Conservation (phyloP, 1,140 invertebrate species). For the Nasonia vitripennis region DNA sequence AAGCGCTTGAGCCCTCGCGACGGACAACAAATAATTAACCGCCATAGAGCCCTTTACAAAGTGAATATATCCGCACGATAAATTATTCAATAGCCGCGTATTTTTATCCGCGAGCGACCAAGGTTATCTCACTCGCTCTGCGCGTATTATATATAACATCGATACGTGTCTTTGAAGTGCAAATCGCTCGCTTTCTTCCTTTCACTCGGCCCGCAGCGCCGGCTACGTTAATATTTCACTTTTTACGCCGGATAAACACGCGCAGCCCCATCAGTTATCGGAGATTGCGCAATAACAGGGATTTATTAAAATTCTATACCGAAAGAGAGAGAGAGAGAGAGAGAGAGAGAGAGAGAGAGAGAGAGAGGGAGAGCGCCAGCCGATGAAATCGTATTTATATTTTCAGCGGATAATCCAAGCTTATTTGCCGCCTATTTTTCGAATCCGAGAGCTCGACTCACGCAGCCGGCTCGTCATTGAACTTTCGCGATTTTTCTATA, state of each 20-base stretch:
- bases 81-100: background rate
- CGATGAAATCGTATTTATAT: background rate
- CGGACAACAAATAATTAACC: background rate
- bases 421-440: background rate
- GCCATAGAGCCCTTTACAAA: no score
- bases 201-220: background rate
- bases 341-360: no score
- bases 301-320: background rate
- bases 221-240: background rate
- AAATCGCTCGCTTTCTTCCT: background rate
- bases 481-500: background rate
- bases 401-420: background rate
- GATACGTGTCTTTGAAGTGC: background rate
- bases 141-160: background rate
- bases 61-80: background rate
- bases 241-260: background rate
- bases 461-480: background rate
- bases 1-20: background rate
- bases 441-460: background rate
- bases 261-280: background rate
- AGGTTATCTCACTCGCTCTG: no score
- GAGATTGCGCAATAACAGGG: background rate
- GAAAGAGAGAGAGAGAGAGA: no score
- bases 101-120: no score
- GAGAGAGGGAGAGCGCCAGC: background rate